phyloP scores from a whole-genome alignment of 2,888 invertebrate species.

The Torymus texanus region DNA sequence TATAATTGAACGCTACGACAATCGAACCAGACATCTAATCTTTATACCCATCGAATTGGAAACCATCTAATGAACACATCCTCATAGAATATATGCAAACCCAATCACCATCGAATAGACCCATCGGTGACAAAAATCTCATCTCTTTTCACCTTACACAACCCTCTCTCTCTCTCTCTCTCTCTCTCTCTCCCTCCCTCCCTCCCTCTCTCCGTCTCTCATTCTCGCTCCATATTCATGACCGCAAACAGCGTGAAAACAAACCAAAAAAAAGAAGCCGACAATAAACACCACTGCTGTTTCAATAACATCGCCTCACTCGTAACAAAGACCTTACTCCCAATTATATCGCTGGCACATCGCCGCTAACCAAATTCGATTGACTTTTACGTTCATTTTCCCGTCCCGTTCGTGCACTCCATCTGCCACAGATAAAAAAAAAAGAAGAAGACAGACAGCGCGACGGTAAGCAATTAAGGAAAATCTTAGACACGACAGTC shows the following conservation, averaged over 20 bases:
- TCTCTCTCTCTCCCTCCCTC: background rate
- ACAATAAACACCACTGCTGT: conserved; percentile 8
- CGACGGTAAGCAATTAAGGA: conserved; percentile 40
- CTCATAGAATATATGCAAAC: background rate
- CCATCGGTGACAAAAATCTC: background rate
- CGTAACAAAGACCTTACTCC: conserved; percentile 30
- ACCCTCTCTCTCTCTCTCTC: background rate
- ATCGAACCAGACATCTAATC: too few relatives aligned
- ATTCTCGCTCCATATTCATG: conserved; percentile 33
- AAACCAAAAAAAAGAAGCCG: background rate
- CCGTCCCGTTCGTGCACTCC: background rate
- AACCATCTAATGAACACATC: too few relatives aligned
- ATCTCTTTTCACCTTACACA: background rate
- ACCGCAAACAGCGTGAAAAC: background rate
- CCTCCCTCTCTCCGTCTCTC: background rate
- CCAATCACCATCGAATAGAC: conserved; percentile 6
- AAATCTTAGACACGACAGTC: conserved; percentile 16
- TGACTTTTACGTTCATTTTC: conserved; percentile 14
- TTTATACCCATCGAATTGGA: too few relatives aligned
- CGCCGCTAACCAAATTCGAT: conserved; percentile 21
- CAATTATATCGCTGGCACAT: conserved; percentile 35
- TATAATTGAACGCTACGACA: too few relatives aligned
- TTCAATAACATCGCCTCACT: background rate
- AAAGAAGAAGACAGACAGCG: conserved; percentile 7
- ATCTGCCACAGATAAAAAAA: background rate